Percentiles rank a stretch among this genome's conserved stretches.
Evolutionary conservation across 2,797 vertebrate genomes (phyloP).

Genomic region (Poeciliopsis infans): DNA sequence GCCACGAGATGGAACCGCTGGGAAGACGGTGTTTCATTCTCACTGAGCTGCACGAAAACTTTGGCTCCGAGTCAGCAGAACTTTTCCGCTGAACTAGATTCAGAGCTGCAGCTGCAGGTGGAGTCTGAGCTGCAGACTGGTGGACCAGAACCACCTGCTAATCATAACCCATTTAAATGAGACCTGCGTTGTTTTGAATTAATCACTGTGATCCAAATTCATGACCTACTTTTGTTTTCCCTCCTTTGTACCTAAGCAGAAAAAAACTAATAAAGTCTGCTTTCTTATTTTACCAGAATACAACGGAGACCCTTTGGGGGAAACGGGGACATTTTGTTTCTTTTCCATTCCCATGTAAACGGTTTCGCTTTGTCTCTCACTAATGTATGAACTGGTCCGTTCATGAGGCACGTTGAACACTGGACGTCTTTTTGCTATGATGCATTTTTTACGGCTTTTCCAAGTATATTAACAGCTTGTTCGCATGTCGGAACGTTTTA

Average conservation of each 20-base stretch:
- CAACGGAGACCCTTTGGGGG: no score
- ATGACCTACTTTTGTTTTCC: background rate
- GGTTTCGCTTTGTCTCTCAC: no score
- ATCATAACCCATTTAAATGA: background rate
- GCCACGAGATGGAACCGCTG: background rate
- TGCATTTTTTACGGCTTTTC: no score
- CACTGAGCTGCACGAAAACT: conserved; percentile 11
- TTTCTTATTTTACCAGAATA: background rate
- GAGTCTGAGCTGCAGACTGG: background rate
- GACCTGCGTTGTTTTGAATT: background rate
- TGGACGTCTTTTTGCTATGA: no score
- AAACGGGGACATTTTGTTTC: no score
- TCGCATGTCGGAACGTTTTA: no score
- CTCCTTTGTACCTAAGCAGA: background rate
- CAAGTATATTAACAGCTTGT: no score
- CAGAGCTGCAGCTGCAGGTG: conserved; percentile 23
- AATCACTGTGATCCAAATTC: background rate
- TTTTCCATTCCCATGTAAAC: background rate
- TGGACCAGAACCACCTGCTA: conserved; percentile 2
- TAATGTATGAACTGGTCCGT: no score
- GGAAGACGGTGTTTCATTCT: background rate
- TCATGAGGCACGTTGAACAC: no score
- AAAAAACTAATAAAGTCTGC: background rate
- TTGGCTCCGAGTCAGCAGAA: conserved; percentile 24
- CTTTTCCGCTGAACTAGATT: conserved; percentile 9